Evolutionary conservation across 2,888 invertebrate genomes (phyloP), one percentile per base, ranked within the genome.

Genomic region (Luperina testacea): DNA sequence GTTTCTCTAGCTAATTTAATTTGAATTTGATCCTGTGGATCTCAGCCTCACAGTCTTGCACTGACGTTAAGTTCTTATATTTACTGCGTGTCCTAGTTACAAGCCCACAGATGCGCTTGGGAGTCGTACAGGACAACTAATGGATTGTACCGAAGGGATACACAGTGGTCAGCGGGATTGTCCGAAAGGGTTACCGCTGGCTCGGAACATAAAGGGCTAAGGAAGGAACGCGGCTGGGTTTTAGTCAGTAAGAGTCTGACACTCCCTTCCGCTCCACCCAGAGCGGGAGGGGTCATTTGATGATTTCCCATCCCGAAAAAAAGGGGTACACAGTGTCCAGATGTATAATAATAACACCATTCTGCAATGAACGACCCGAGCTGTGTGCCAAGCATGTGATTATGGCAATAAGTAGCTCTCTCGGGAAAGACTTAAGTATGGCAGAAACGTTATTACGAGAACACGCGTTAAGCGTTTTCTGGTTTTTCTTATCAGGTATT

Each of bases 311-410:
- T n/a, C n/a, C n/a, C n/a, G n/a, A n/a, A n/a, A n/a, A n/a, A n/a
- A 67, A 61, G 73, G 73, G 57, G 71, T 42, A 61, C 13, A 57
- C 17, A 63, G n/a, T 67, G 27, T 63, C 45, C 51, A 78, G 72
- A 67, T 72, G 57, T 73, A 64, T 59, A 68, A 70, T 81, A 78
- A 80, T 73, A 87, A 68, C 57, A 70, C 27, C 64, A 65, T 64
- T 72, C 63, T 67, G 13, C 67, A 67, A 73, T 81, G 7, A 57
- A 72, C 38, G 38, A 69, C 45, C 74, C 32, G 15, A 70, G 11
- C 32, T 13, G 64, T 15, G 64, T 69, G 64, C 69, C 64, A 75
- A 84, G 59, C 63, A 64, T 48, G 84, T 72, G 75, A 76, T 76
- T 73, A 67, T 75, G 48, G 51, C 72, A 45, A 64, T 75, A 78